A percentile compares a stretch with the other conserved stretches of the same genome.
Conservation (phyloP, 2,797 vertebrate species). For the Artibeus lituratus region DNA sequence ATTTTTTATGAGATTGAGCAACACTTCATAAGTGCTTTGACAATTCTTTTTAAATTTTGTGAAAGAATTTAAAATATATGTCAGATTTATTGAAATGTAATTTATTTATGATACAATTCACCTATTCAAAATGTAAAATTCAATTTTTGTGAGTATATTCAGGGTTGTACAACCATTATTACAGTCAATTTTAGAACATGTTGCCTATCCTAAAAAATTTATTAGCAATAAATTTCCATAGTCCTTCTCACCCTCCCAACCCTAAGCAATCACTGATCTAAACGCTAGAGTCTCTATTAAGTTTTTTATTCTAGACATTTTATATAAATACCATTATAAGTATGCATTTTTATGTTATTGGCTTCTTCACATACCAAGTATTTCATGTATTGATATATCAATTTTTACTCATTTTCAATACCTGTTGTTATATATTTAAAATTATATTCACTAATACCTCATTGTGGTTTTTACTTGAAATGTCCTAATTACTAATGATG, state of each 20-base stretch:
- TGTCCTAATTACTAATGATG: neutral
- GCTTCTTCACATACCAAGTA: neutral
- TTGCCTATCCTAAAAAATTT: neutral
- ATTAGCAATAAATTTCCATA: neutral
- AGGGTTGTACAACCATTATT: too few species aligned
- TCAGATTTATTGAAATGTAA: neutral
- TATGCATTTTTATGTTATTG: neutral
- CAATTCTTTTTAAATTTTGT: neutral
- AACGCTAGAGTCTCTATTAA: neutral
- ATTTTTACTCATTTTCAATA: neutral
- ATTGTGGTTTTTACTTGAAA: neutral
- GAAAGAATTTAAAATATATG: neutral
- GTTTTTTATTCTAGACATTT: neutral
- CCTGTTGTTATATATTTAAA: neutral
- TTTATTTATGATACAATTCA: neutral
- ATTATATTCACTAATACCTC: neutral
- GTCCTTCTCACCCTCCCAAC: neutral
- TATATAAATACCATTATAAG: neutral
- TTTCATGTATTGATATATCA: neutral
- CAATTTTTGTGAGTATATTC: neutral
- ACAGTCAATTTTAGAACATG: neutral
- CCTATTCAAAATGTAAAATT: neutral
- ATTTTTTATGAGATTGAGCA: neutral
- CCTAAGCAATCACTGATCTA: neutral
- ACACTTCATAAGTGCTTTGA: neutral